Base-by-base conservation (phyloP, 2,113 vertebrate species). In the Dromiciops gliroides region DNA sequence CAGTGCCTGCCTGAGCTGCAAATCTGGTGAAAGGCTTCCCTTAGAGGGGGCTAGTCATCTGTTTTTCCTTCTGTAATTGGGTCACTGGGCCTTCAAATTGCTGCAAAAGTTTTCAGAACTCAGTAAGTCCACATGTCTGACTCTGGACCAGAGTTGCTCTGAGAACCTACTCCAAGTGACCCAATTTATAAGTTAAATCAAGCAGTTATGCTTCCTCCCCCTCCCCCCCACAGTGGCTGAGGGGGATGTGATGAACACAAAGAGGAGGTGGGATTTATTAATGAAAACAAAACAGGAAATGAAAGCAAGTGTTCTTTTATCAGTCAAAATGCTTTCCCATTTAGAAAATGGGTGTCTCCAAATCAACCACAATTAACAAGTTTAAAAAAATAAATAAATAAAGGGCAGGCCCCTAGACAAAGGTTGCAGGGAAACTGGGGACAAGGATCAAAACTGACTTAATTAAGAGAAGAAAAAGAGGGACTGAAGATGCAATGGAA, bases 311-410 rank as follows among this genome's bases (percentile, higher is more conserved):
- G 24, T 91, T 91, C 22, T 91, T 95, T 95, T 26, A 49, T 9
- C 50, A 90, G 28, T 50, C 90, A 83, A 93, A 88, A 83, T 89
- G 93, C 37, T 92, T 95, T 95, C 92, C 92, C 91, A 8, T 94
- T 94, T 92, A 50, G 37, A 96, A 31, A 26, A 44, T 5, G 48
- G 5, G 2, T 88, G 3, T 92, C 53, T 93, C 50, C 53, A 48
- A n/a, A 83, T 92, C 91, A 96, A 95, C 24, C 91, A 75, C 89
- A 92, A 93, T 37, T 93, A 94, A 48, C 48, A 94, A 95, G 24
- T 92, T 51, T 51, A 88, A 75, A 91, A 56, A 91, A 96, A n/a
- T n/a, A 93, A 92, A 91, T 93, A 47, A 88, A 92, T 91, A 91
- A 90, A 24, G 60, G 31, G 7, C 23, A 22, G 11, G 60, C 96